A percentile compares a stretch with the other conserved stretches of the same genome.
These are phyloP conservation scores for Odontocerum albicorne DNA, from an alignment of 2,888 invertebrate genomes.

Conservation along the genomic window DNA sequence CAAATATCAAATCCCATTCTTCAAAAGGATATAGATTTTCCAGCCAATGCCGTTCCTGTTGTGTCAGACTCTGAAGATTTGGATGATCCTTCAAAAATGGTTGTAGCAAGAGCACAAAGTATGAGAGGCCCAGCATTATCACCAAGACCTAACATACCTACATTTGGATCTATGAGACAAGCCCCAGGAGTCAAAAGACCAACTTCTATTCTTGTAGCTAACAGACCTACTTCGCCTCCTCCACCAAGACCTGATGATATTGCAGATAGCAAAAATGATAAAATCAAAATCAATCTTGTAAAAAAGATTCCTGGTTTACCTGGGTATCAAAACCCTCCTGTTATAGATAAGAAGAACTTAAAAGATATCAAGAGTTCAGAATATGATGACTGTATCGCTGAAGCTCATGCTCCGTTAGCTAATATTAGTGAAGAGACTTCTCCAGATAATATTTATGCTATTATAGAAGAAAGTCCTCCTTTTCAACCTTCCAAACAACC, in stretches of 20 bases:
- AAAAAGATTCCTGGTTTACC: constrained; percentile 54
- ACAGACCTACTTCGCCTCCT: constrained; percentile 74
- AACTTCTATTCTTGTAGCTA: constrained; percentile 67
- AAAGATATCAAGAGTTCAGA: constrained; percentile 53
- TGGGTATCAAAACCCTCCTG: constrained; percentile 60
- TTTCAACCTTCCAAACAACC: background rate
- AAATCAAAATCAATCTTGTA: constrained; percentile 16
- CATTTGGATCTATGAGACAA: constrained; percentile 83
- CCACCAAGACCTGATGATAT: constrained; percentile 64
- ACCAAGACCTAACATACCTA: constrained; percentile 66
- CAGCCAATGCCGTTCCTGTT: constrained; percentile 63
- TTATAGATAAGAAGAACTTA: constrained; percentile 41
- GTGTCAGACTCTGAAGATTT: constrained; percentile 55
- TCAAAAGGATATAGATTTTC: constrained; percentile 65
- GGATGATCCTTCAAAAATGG: constrained; percentile 58
- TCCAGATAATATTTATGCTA: constrained; percentile 82
- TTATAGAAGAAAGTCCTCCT: constrained; percentile 78
- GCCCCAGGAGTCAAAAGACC: constrained; percentile 68
- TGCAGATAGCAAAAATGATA: constrained; percentile 35
- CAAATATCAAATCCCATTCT: constrained; percentile 85
- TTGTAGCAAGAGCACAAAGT: constrained; percentile 79
- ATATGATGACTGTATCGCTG: constrained; percentile 80
- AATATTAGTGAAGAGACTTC: constrained; percentile 65
- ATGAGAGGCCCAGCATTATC: constrained; percentile 65
- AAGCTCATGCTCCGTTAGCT: constrained; percentile 61